Evolutionary conservation across 2,113 vertebrate genomes (phyloP).

Genomic region (Erythrocercus mccallii): DNA sequence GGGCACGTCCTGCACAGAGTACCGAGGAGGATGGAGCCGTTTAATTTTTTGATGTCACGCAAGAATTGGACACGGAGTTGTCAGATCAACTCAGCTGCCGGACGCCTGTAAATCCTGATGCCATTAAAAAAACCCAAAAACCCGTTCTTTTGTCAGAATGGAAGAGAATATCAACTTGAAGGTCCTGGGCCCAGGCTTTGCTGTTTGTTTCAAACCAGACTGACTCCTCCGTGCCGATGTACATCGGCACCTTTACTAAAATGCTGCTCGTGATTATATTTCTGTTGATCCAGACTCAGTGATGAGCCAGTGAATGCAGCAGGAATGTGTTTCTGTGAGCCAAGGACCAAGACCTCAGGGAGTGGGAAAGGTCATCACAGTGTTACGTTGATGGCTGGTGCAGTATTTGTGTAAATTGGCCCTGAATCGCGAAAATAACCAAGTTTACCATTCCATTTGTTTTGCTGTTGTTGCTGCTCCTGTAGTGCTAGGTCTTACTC

Average conservation of each 20-base stretch:
- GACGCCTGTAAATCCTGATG: not conserved
- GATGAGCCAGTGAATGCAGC: not conserved
- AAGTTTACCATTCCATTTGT: not conserved
- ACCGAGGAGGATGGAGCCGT: no score
- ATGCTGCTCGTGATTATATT: rapidly evolving
- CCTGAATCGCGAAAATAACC: not conserved
- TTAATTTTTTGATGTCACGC: not conserved
- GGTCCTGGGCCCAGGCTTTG: not conserved
- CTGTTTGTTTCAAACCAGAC: not conserved
- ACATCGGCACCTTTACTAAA: rapidly evolving
- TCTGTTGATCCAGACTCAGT: not conserved
- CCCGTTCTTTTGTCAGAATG: not conserved
- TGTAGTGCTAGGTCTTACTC: not conserved
- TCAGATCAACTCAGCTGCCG: not conserved
- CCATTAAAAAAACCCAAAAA: not conserved
- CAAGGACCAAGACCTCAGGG: not conserved
- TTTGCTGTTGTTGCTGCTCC: not conserved
- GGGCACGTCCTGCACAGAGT: rapidly evolving
- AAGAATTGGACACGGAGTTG: not conserved
- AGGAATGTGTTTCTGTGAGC: not conserved
- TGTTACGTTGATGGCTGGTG: not conserved
- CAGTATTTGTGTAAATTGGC: not conserved
- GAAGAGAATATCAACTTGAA: not conserved
- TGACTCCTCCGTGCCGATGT: rapidly evolving
- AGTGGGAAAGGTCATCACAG: rapidly evolving